Evolutionary conservation across 2,888 invertebrate species (phyloP), one percentile per base, ranked within the genome.

Genomic region (Vanessa cardui): DNA sequence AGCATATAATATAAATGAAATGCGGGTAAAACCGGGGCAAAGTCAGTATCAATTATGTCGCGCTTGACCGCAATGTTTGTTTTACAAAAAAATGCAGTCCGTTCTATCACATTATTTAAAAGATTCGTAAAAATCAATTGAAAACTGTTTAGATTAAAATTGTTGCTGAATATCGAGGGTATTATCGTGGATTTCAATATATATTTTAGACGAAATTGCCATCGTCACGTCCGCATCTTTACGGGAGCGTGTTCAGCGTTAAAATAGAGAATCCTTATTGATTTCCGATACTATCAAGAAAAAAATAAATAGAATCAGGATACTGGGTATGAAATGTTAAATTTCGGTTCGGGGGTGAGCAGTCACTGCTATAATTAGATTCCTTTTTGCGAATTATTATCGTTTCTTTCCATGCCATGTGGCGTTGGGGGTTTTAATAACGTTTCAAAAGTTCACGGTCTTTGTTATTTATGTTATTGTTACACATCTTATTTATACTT

Each of bases 221-320:
- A 81, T 78, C 82, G 85, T 89, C 89, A 89, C 82, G 83, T 82
- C 78, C 83, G 79, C 75, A 74, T 75, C 66, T 73, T 72, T 71
- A 70, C 70, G 64, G 66, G 63, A 66, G 67, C 71, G 71, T 61
- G 71, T 64, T 72, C 66, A 60, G 72, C 62, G 68, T 73, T 70
- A 70, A 74, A 72, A 72, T 72, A 60, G 70, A 64, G 64, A 69
- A 70, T 70, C 67, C 70, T 70, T 72, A 72, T 72, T 72, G 72
- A 72, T 72, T 72, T 72, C 70, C 69, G 70, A 72, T 72, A 70
- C 61, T 62, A 68, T 70, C 52, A 60, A 50, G 67, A 69, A 60
- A 50, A n/a, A 64, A 67, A 69, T 72, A 72, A 69, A 68, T 69
- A 67, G 67, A 69, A 69, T 68, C 68, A 68, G 71, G 71, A 69